These are phyloP conservation scores for Sebastes variabilis DNA, from an alignment of 2,797 vertebrate genomes.

Conservation along the genomic window DNA sequence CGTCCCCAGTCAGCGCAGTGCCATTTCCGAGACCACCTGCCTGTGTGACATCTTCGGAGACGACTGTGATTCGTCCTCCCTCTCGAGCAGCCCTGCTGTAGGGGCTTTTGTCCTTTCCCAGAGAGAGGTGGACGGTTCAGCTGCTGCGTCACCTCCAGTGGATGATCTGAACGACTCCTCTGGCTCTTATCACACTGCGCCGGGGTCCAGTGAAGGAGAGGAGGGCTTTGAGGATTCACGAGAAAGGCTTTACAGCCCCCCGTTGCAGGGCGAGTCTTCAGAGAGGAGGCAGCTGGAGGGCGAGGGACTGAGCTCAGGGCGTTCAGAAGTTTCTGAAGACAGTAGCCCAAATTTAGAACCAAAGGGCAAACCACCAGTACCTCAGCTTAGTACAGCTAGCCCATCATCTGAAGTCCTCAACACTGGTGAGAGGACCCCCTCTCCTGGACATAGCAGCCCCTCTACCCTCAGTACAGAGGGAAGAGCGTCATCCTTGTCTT, in stretches of 20 bases:
- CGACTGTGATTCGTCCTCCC: slow-evolving; percentile 75
- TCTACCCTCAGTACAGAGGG: slow-evolving; percentile 37
- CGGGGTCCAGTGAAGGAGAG: slow-evolving; percentile 84
- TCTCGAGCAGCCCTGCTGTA: slow-evolving; percentile 75
- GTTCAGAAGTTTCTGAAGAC: slow-evolving; percentile 30
- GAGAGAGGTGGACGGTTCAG: slow-evolving; percentile 57
- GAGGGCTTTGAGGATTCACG: slow-evolving; percentile 83
- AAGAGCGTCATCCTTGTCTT: slow-evolving; percentile 55
- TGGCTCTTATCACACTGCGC: slow-evolving; percentile 83
- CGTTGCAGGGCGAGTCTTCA: slow-evolving; percentile 36
- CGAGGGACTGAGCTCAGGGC: slow-evolving; percentile 24
- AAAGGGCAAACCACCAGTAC: slow-evolving; percentile 32
- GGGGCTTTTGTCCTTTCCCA: slow-evolving; percentile 57
- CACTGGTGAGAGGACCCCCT: slow-evolving; percentile 48
- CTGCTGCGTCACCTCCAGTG: slow-evolving; percentile 53
- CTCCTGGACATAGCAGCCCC: slow-evolving; percentile 51
- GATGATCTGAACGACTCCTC: slow-evolving; percentile 84
- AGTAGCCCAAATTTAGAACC: slow-evolving; percentile 38
- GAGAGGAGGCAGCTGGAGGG: slow-evolving; percentile 33
- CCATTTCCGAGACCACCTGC: slow-evolving; percentile 85
- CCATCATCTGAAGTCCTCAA: slow-evolving; percentile 29
- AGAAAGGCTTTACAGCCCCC: slow-evolving; percentile 61
- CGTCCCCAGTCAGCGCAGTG: slow-evolving; percentile 71
- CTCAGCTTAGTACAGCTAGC: slow-evolving; percentile 4
- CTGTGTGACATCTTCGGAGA: slow-evolving; percentile 87